These are phyloP conservation scores for Cylindroiulus punctatus DNA, from an alignment of 2,888 invertebrate genomes.

Conservation along the genomic window DNA sequence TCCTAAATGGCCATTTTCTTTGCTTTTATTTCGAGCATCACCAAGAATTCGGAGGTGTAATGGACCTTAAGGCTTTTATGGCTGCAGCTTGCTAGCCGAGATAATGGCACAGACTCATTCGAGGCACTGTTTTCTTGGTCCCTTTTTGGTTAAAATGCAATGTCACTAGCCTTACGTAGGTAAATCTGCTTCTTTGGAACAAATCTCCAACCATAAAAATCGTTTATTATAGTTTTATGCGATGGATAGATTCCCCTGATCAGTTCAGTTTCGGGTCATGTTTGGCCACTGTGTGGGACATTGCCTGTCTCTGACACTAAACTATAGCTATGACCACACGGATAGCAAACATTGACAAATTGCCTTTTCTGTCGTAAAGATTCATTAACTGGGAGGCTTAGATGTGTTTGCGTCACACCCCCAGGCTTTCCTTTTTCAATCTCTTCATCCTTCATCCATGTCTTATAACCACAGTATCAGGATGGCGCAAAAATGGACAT, in stretches of 20 bases:
- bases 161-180: background rate
- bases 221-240: background rate
- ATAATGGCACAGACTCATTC: background rate
- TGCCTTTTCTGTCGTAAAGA: slow-evolving; percentile 22
- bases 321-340: background rate
- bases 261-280: background rate
- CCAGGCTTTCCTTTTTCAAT: background rate
- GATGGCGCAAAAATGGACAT: background rate
- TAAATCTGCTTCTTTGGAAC: background rate
- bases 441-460: slow-evolving; percentile 15
- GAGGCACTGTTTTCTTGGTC: background rate
- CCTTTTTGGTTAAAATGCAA: background rate
- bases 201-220: background rate
- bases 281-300: background rate
- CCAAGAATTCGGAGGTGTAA: slow-evolving; percentile 1
- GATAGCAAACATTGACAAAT: background rate
- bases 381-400: slow-evolving; percentile 1
- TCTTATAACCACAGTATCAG: background rate
- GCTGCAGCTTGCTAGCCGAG: background rate
- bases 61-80: slow-evolving; percentile 24
- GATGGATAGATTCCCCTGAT: background rate
- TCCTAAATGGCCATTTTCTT: slow-evolving; percentile 9
- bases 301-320: background rate
- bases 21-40: slow-evolving; percentile 20
- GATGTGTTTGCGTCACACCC: slow-evolving; percentile 27